Base-by-base conservation (phyloP, 1,140 invertebrate species). In the Euura lappo region DNA sequence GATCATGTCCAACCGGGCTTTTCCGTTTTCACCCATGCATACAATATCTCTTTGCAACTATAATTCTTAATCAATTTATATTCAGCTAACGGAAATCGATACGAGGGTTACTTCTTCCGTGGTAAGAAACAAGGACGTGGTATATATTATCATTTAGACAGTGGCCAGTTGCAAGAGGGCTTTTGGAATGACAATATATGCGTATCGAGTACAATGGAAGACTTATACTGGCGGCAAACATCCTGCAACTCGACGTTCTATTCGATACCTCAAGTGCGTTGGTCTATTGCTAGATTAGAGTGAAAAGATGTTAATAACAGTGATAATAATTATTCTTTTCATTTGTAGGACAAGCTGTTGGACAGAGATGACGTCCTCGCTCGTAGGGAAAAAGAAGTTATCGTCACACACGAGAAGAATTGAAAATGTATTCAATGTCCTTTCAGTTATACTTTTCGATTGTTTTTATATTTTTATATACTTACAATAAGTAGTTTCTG, bases 111-210 rank as follows among this genome's bases (percentile, higher is more conserved):
- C 60, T 93, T 91, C 88, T 72, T 83, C 11, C 78, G 84, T 8
- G 89, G 90, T 73, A 73, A 85, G 47, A 92, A 91, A 79, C 82
- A 90, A 76, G 92, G 92, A 2, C 76, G 83, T 11, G 92, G 92
- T 5, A 83, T 85, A 42, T 92, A 88, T 82, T 91, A 90, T 79
- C 91, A 93, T 79, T 81, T 92, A 72, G 78, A 85, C 68, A 91
- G 84, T 1, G 91, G 91, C 0, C 91, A 92, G 79, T 75, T 91
- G 47, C 91, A 92, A 76, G 85, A 89, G 74, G 91, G 91, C 4
- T 81, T 87, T 68, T 93, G 91, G 91, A 51, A 74, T 6, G 71
- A 85, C 44, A 87, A 89, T 76, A 73, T 84, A 8, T 91, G 90
- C 73, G 79, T 89, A 45, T 84, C 74, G 70, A 90, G 89, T 45